Evolutionary conservation across 2,888 invertebrate species (phyloP), one percentile per base, ranked within the genome.

Genomic region (Drosophila seclusa): DNA sequence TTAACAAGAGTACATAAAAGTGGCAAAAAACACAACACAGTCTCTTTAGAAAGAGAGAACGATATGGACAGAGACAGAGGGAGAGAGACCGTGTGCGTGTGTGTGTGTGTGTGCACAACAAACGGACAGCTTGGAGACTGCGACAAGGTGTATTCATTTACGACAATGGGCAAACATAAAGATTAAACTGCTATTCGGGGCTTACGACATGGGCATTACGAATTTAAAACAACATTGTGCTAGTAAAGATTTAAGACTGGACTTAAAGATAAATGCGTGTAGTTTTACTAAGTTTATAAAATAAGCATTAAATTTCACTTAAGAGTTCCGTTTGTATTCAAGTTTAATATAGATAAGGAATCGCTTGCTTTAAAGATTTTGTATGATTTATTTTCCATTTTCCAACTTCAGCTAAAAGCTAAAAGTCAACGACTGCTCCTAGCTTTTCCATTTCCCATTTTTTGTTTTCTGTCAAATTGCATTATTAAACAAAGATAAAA

Each of bases 1-100:
- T 80, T 60, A 80, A 76, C 83, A 86, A 62, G 79, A 68, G 70
- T 69, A 78, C 82, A 83, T 88, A 88, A 86, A 83, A 83, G 77
- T 70, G 80, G 65, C 77, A 77, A 75, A 71, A 73, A 86, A 70
- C 75, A 86, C 72, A 21, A 68, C 49, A 40, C 53, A 55, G 55
- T 58, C 38, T 6, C 11, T 1, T 11, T 42, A 42, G 21, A 24
- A 45, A 45, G 45, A 16, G 45, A 24, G 7, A 21, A 24, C 45
- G 6, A 24, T 2, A 16, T 45, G 45, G 16, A 16, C 8, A 45
- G 4, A 24, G 16, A 24, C 10, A 45, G 38, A 40, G n/a, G 10
- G 21, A 21, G 21, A 13, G 13, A 21, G 18, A 24, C 34, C 10
- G 38, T 36, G 58, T 16, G 34, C 21, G 34, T 34, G 34, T 32